Conservation (phyloP, 2,797 vertebrate species). For the Cyclopterus lumpus region DNA sequence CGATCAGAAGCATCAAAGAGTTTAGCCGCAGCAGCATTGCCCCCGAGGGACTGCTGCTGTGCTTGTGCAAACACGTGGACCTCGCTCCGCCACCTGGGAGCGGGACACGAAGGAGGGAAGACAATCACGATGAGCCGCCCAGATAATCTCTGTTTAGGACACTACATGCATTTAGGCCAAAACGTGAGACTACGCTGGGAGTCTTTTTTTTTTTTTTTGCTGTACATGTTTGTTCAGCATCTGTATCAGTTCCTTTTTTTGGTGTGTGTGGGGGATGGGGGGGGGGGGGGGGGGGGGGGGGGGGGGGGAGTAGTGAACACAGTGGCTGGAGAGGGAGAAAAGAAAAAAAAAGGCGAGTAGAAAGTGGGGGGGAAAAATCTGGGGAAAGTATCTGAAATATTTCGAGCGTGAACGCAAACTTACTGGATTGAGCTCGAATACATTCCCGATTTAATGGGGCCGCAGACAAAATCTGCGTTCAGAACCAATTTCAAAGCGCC, state of each 20-base stretch:
- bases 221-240: constrained; percentile 75
- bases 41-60: constrained; percentile 70
- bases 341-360: background rate
- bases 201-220: constrained; percentile 79
- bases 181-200: constrained; percentile 73
- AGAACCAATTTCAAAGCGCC: constrained; percentile 70
- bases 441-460: constrained; percentile 69
- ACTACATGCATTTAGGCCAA: constrained; percentile 78
- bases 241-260: constrained; percentile 37
- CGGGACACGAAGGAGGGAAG: constrained; percentile 60
- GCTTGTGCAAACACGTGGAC: constrained; percentile 82
- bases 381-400: constrained; percentile 41
- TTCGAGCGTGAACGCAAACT: constrained; percentile 32
- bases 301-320: constrained; percentile 21
- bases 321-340: constrained; percentile 2
- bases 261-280: no score
- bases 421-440: constrained; percentile 44
- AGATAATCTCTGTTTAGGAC: constrained; percentile 83
- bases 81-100: constrained; percentile 74
- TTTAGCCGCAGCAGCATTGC: constrained; percentile 67
- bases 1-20: constrained; percentile 76
- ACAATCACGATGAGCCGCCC: constrained; percentile 79
- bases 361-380: background rate
- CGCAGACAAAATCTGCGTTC: constrained; percentile 60
- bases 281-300: no score